Evolutionary conservation across 30 jellyfish, hydroid and myxozoan species (phyloP), one percentile per base, ranked within the genome.

Genomic region (Aurelia sp.): DNA sequence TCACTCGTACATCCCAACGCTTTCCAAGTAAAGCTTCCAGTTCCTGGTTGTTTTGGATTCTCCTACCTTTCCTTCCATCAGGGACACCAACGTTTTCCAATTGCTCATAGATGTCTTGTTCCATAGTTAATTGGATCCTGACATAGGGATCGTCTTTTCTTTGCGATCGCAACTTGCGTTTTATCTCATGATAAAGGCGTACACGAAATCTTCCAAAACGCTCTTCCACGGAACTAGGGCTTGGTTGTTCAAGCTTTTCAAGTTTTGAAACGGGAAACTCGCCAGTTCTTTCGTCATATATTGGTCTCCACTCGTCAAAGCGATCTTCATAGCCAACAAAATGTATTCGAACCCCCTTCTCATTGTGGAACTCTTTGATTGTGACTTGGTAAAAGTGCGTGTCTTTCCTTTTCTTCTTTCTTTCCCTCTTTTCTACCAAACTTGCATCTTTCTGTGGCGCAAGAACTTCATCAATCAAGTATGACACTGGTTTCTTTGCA

Each of bases 71-170:
- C 1, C 47, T 22, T 6, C 13, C 61, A 4, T 13, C n/a, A 6
- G 11, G 55, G 47, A 35, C 47, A 6, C 85, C 85, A 10, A 74
- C 2, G 11, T 51, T 53, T n/a, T 40, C 50, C 51, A 74, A 52
- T 30, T 50, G 7, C 3, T 41, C 18, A 35, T 7, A 74, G 41
- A 74, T 40, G 41, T 59, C 68, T 59, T 74, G 75, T 35, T 74
- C 73, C 13, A 74, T 74, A 0, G 61, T 2, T 6, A 74, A 37
- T n/a, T 74, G 75, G 18, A 74, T 23, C n/a, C 85, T 21, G 18
- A 52, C 62, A 6, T 16, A 0, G 41, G 85, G 85, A 58, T 74
- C 85, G 55, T 74, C 85, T 58, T 74, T 74, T 12, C 85, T 33
- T 4, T 53, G n/a, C 23, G 74, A 15, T 18, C 57, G 20, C 68